These are phyloP conservation scores for Drosophila mayaguana DNA, from an alignment of 2,888 invertebrate species.

Conservation along the genomic window DNA sequence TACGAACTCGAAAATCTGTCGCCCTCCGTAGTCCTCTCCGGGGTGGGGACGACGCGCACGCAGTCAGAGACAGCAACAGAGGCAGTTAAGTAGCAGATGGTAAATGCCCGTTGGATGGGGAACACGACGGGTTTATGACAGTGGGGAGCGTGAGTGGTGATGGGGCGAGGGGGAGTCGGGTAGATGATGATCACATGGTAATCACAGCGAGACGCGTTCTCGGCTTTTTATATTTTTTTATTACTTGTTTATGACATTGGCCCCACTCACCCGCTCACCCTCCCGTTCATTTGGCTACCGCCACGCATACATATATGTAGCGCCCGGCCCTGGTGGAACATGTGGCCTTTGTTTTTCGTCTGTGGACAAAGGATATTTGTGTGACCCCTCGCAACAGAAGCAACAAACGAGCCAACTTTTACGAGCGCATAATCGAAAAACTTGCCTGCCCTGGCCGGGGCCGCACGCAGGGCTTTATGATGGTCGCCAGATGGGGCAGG, in stretches of 20 bases:
- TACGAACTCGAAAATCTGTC: slow-evolving; percentile 9
- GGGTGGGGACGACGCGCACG: neutral
- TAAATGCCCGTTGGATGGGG: neutral
- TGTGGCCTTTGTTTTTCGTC: slow-evolving; percentile 61
- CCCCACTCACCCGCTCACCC: slow-evolving; percentile 18
- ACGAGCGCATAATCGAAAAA: slow-evolving; percentile 79
- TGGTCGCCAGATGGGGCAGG: neutral
- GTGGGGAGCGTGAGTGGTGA: neutral
- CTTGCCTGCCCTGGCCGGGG: slow-evolving; percentile 37
- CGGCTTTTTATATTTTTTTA: slow-evolving; percentile 74
- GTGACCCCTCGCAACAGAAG: slow-evolving; percentile 33
- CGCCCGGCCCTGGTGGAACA: slow-evolving; percentile 24
- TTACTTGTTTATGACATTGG: slow-evolving; percentile 78
- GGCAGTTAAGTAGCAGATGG: slow-evolving; percentile 31
- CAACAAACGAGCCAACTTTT: slow-evolving; percentile 72
- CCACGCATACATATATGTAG: too few species aligned
- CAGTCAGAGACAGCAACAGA: slow-evolving; percentile 10
- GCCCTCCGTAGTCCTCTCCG: too few species aligned
- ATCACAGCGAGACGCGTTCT: slow-evolving; percentile 53
- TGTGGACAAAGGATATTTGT: slow-evolving; percentile 68
- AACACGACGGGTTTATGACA: slow-evolving; percentile 3
- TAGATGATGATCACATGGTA: slow-evolving; percentile 70
- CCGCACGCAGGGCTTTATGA: neutral
- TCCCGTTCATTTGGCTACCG: neutral
- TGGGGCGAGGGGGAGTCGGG: neutral